A percentile compares a stretch with the other conserved stretches of the same genome.
Evolutionary conservation across 1,140 invertebrate genomes (phyloP).

Genomic region (Drosophila lini): DNA sequence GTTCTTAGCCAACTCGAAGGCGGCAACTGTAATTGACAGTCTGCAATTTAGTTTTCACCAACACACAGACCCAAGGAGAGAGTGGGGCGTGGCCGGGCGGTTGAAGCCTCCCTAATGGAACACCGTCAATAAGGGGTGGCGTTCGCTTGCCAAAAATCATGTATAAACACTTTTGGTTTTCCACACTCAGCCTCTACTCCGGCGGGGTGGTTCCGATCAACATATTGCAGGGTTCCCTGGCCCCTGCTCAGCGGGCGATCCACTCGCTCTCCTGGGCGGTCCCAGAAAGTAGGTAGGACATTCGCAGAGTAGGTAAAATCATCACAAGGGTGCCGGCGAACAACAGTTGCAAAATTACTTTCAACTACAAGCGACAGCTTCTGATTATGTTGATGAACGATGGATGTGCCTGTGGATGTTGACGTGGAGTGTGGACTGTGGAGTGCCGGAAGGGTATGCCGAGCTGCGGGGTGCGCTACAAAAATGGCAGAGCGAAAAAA

Average conservation of each 20-base stretch:
- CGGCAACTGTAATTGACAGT: slow-evolving; percentile 79
- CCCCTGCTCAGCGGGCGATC: slow-evolving; percentile 37
- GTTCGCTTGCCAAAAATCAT: slow-evolving; percentile 33
- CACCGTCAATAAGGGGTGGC: slow-evolving; percentile 18
- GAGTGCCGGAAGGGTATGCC: slow-evolving; percentile 19
- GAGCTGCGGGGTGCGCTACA: slow-evolving; percentile 21
- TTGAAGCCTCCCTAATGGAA: slow-evolving; percentile 40
- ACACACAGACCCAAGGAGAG: not conserved
- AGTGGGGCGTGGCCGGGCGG: slow-evolving; percentile 46
- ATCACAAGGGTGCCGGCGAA: slow-evolving; percentile 38
- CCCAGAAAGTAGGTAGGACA: slow-evolving; percentile 32
- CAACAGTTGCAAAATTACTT: slow-evolving; percentile 57
- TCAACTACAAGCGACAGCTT: slow-evolving; percentile 59
- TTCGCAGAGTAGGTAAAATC: slow-evolving; percentile 12
- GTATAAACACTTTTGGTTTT: slow-evolving; percentile 46
- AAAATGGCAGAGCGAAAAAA: slow-evolving; percentile 29
- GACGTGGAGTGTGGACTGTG: not conserved
- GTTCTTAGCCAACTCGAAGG: slow-evolving; percentile 39
- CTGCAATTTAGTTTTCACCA: slow-evolving; percentile 54
- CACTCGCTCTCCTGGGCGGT: slow-evolving; percentile 46
- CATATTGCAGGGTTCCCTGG: slow-evolving; percentile 35
- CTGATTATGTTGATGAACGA: slow-evolving; percentile 58
- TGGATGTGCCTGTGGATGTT: slow-evolving; percentile 13
- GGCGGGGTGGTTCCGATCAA: slow-evolving; percentile 42
- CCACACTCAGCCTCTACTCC: slow-evolving; percentile 22